phyloP scores from a whole-genome alignment of 2,797 vertebrate species.

The Phylloscopus collybita region DNA sequence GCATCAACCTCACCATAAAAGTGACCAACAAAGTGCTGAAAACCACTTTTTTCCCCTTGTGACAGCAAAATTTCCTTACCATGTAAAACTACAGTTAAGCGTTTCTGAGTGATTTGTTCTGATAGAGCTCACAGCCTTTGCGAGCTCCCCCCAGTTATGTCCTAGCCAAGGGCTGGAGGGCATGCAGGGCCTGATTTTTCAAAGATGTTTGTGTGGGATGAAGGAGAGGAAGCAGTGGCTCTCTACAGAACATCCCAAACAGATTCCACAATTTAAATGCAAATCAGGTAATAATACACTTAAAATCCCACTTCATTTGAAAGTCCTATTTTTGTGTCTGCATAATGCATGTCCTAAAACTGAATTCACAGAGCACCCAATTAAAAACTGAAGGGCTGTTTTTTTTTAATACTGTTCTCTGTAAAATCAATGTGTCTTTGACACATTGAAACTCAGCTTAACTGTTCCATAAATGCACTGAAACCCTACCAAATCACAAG shows the following conservation, averaged over 20 bases:
- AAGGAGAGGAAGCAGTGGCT: neutral
- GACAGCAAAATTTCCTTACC: neutral
- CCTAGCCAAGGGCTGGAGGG: neutral
- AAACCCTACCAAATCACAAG: neutral
- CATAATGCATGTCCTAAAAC: neutral
- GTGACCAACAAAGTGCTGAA: neutral
- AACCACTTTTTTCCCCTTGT: neutral
- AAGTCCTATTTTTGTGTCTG: neutral
- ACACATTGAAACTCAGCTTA: neutral
- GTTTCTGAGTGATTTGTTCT: neutral
- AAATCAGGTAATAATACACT: conserved; percentile 27
- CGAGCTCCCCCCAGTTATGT: fast-evolving
- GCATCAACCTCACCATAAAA: neutral
- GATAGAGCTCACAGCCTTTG: neutral
- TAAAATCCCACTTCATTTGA: neutral
- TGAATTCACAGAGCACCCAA: neutral
- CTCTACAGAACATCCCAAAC: neutral
- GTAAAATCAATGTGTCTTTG: neutral
- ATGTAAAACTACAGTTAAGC: neutral
- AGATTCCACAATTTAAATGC: neutral
- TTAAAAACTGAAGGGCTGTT: neutral
- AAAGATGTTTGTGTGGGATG: neutral
- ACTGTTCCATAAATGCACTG: neutral
- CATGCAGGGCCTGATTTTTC: neutral
- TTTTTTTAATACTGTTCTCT: neutral